phyloP scores from a whole-genome alignment of 2,888 invertebrate species.

The Neria commutata region DNA sequence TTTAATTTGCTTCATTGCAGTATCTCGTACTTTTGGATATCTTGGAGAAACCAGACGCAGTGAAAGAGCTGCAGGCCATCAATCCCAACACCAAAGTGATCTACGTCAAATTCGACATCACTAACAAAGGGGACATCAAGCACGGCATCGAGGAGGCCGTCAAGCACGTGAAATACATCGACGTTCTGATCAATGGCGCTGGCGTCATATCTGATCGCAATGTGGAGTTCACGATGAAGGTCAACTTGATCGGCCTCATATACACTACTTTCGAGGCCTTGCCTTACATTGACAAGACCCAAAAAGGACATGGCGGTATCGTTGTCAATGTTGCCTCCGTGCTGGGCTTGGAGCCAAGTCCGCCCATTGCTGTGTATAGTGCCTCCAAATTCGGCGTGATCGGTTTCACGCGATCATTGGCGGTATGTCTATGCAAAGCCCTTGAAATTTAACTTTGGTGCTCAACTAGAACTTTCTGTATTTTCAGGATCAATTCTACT shows the following conservation, averaged over 20 bases:
- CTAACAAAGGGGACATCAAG: conserved; percentile 31
- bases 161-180: conserved; percentile 30
- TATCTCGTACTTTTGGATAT: conserved; percentile 35
- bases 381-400: conserved; percentile 55
- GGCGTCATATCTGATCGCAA: conserved; percentile 35
- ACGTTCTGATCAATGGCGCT: conserved; percentile 38
- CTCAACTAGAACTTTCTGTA: conserved; percentile 19
- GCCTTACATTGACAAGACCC: conserved; percentile 52
- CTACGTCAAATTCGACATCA: conserved; percentile 34
- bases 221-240: conserved; percentile 31
- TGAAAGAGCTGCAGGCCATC: conserved; percentile 21
- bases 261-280: conserved; percentile 42
- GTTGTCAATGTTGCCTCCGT: conserved; percentile 54
- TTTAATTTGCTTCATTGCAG: conserved; percentile 19
- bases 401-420: conserved; percentile 49
- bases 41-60: conserved; percentile 24
- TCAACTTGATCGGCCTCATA: conserved; percentile 36
- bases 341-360: conserved; percentile 39
- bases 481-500: conserved; percentile 34
- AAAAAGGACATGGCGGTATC: conserved; percentile 54
- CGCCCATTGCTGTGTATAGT: conserved; percentile 45
- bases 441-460: no score
- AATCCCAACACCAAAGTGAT: conserved; percentile 27
- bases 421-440: no score
- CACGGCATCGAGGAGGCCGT: conserved; percentile 25